These are phyloP conservation scores for Temnothorax ravouxi DNA, from an alignment of 2,888 invertebrate species.

Conservation along the genomic window DNA sequence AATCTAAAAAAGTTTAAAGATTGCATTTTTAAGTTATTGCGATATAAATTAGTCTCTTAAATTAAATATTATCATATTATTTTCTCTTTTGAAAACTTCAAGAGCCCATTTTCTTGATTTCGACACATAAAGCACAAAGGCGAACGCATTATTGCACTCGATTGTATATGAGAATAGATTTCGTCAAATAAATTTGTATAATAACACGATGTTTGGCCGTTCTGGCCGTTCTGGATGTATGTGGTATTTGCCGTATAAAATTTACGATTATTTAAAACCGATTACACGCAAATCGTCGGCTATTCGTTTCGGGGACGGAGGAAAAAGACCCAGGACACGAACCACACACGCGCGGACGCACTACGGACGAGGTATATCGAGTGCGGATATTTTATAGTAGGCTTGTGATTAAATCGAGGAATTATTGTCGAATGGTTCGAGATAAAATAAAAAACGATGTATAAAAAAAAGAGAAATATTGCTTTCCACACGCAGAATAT, in stretches of 20 bases:
- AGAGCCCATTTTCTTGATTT: background rate
- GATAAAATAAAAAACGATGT: constrained; percentile 75
- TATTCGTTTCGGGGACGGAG: constrained; percentile 41
- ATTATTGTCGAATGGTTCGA: constrained; percentile 79
- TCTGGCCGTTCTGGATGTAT: constrained; percentile 14
- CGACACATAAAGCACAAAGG: background rate
- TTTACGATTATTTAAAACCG: constrained; percentile 48
- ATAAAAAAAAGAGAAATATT: constrained; percentile 79
- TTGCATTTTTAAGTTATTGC: background rate
- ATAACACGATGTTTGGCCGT: background rate
- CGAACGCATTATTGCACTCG: constrained; percentile 27
- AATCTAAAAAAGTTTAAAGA: background rate
- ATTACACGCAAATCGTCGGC: constrained; percentile 62
- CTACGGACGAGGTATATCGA: constrained; percentile 70
- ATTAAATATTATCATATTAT: background rate
- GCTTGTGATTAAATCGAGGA: constrained; percentile 81
- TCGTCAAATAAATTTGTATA: constrained; percentile 7
- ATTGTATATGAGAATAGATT: constrained; percentile 1
- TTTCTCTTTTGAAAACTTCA: background rate
- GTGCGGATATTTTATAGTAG: constrained; percentile 81
- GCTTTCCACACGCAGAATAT: constrained; percentile 83
- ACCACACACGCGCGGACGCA: constrained; percentile 66
- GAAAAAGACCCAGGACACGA: background rate
- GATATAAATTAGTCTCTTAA: constrained; percentile 8
- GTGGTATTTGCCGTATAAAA: constrained; percentile 23